Base-by-base conservation (phyloP, 2,797 vertebrate genomes). In the Hafferia zeledoni region DNA sequence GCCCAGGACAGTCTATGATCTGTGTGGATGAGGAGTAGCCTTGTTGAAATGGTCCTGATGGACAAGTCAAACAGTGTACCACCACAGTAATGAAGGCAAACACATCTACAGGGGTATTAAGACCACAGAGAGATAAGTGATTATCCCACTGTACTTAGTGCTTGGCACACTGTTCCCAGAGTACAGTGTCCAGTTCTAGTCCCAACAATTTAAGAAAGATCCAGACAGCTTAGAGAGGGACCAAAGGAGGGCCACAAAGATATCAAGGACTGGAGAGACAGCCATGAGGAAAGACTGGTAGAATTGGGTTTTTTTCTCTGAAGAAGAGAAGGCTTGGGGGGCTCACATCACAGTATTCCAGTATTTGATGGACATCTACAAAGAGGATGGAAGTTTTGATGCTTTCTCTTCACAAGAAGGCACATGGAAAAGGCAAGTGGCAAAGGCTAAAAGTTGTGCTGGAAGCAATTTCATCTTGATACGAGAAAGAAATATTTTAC, bases 391-490 rank as follows among this genome's bases (percentile, higher is more conserved):
- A 55, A 7, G 8, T 41, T 41, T 41, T 16, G 15, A 41, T 41
- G 39, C 2, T 55, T 9, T 50, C 20, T 89, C 24, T 65, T 68
- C 19, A 60, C 18, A 56, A 53, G 16, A 4, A 20, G 5, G 12
- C 33, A 74, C 7, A 9, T 16, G 14, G n/a, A 69, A 85, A 69
- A 30, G 10, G 31, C 9, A 53, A 59, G 17, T 3, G 5, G 5
- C 7, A 77, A 68, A 41, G 3, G 3, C 15, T 50, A 0, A 5
- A 55, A 35, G 10, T 25, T 64, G 15, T 16, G 41, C 2, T 0
- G 0, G 22, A 9, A 43, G 5, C 44, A 16, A 63, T 55, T 64
- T 55, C 23, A 17, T 19, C 17, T 31, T 37, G 19, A 63, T 35
- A 3, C 22, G 52, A 56, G 16, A 49, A 71, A 67, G 2, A 70